These are phyloP conservation scores for Aleiodes leptofemur DNA, from an alignment of 2,888 invertebrate genomes.

Conservation along the genomic window DNA sequence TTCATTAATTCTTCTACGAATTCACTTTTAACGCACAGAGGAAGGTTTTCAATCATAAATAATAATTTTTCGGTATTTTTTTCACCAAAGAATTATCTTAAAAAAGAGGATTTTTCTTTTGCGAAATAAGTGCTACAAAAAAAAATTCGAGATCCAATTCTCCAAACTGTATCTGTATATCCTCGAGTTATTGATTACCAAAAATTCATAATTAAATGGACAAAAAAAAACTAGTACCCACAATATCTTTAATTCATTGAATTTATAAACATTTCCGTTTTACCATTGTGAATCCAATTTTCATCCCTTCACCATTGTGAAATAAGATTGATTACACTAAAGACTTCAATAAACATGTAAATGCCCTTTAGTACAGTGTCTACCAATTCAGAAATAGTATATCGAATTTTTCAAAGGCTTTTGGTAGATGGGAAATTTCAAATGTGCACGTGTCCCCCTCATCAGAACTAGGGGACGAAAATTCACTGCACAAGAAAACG, in stretches of 20 bases:
- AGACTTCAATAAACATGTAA: constrained; percentile 35
- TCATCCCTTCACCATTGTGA: constrained; percentile 11
- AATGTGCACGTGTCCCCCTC: constrained; percentile 27
- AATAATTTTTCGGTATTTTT: no score
- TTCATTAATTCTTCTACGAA: no score
- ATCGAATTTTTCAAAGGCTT: constrained; percentile 27
- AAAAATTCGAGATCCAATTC: no score
- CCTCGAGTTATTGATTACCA: no score
- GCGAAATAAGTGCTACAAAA: no score
- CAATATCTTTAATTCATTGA: constrained; percentile 5
- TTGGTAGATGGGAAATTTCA: constrained; percentile 16
- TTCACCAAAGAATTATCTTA: no score
- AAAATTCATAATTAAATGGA: no score
- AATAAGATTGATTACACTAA: constrained; percentile 34
- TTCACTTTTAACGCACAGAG: no score
- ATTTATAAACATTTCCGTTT: constrained; percentile 11
- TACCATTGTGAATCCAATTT: constrained; percentile 1
- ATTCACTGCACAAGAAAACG: constrained; percentile 13
- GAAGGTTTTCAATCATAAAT: no score
- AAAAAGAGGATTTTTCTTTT: no score
- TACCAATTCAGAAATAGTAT: background rate
- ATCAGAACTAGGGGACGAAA: constrained; percentile 26
- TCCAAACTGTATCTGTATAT: no score
- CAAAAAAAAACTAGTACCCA: no score
- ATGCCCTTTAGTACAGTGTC: constrained; percentile 31